Evolutionary conservation across 1,140 invertebrate species (phyloP).

Genomic region (Drosophila ambigua): DNA sequence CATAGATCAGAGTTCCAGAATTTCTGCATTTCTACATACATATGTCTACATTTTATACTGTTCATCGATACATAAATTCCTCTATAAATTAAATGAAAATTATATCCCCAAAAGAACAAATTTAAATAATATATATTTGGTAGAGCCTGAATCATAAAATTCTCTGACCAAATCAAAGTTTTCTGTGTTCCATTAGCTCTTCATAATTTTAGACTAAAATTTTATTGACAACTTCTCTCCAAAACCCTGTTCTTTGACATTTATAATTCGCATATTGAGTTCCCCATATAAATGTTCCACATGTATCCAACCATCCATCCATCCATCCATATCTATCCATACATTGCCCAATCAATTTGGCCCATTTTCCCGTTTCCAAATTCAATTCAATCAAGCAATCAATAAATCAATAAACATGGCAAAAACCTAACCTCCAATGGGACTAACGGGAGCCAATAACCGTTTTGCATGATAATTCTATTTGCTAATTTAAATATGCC

Average conservation of each 20-base stretch:
- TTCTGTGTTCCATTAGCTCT: no score
- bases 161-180: no score
- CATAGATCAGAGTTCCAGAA: no score
- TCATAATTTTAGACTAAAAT: no score
- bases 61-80: no score
- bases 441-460: conserved; percentile 37
- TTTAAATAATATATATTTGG: no score
- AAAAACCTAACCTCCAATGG: conserved; percentile 62
- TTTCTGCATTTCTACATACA: no score
- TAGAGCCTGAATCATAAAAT: no score
- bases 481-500: conserved; percentile 82
- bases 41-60: no score
- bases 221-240: background rate
- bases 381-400: conserved; percentile 78
- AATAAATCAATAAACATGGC: conserved; percentile 81
- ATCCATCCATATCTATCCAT: conserved; percentile 14
- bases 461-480: conserved; percentile 69
- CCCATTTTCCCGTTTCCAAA: conserved; percentile 47
- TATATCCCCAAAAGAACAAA: no score
- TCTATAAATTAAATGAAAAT: no score
- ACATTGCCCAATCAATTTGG: conserved; percentile 36
- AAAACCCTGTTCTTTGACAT: conserved; percentile 1
- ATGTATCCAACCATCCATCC: background rate
- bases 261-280: conserved; percentile 25
- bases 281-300: no score